A percentile compares a stretch with the other conserved stretches of the same genome.
phyloP scores from a whole-genome alignment of 1,140 invertebrate species.

The Anagrus nilaparvatae region DNA sequence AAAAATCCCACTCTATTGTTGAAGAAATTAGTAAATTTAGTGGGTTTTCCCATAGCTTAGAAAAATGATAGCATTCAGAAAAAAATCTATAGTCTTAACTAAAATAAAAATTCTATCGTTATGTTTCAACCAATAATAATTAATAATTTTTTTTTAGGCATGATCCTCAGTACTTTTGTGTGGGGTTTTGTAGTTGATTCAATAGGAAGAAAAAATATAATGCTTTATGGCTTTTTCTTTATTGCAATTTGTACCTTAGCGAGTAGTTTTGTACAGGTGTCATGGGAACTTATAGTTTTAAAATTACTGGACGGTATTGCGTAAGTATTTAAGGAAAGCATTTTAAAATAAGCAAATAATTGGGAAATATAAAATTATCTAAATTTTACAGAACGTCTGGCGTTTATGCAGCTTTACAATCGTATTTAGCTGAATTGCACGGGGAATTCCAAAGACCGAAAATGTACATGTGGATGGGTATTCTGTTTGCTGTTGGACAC shows the following conservation, averaged over 20 bases:
- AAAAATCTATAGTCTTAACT: background rate
- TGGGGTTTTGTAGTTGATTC: slow-evolving; percentile 66
- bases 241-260: slow-evolving; percentile 43
- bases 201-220: slow-evolving; percentile 45
- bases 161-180: slow-evolving; percentile 45
- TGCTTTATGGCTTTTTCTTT: slow-evolving; percentile 44
- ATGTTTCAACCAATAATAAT: background rate
- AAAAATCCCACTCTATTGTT: too few species aligned
- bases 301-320: slow-evolving; percentile 49
- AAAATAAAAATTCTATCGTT: background rate
- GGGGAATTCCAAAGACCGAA: slow-evolving; percentile 51
- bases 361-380: background rate
- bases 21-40: too few species aligned
- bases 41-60: too few species aligned
- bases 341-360: background rate
- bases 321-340: slow-evolving; percentile 30
- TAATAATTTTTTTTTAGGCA: slow-evolving; percentile 34
- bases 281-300: slow-evolving; percentile 44
- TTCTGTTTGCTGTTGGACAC: slow-evolving; percentile 41
- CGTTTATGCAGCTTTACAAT: slow-evolving; percentile 60
- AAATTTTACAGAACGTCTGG: slow-evolving; percentile 52
- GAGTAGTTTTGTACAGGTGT: slow-evolving; percentile 43
- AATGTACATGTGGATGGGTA: slow-evolving; percentile 53
- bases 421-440: slow-evolving; percentile 62
- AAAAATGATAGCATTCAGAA: too few species aligned